These are phyloP conservation scores for Plagodis pulveraria DNA, from an alignment of 2,888 invertebrate species.

Conservation along the genomic window DNA sequence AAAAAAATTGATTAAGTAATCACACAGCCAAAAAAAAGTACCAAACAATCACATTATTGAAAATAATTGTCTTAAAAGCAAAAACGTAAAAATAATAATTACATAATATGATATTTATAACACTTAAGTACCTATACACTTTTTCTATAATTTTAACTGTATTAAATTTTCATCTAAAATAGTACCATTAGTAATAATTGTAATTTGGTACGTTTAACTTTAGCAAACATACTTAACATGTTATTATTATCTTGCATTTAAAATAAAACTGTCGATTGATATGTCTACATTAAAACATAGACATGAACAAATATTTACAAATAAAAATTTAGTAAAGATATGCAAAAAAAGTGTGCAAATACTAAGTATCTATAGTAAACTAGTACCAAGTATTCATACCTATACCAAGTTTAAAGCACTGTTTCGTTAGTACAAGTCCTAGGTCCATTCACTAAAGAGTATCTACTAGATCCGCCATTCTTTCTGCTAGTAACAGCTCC, in stretches of 20 bases:
- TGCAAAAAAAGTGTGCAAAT: neutral
- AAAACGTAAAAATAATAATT: conserved; percentile 18
- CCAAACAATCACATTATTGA: conserved; percentile 36
- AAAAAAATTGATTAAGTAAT: conserved; percentile 54
- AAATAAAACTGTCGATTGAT: conserved; percentile 36
- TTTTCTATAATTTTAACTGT: conserved; percentile 4
- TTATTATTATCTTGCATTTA: neutral
- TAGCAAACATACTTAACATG: neutral
- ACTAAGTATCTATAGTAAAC: conserved; percentile 16
- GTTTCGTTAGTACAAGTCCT: conserved; percentile 94
- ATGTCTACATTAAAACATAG: conserved; percentile 48
- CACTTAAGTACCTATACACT: neutral
- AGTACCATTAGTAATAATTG: conserved; percentile 6
- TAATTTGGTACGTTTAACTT: conserved; percentile 21
- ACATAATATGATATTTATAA: neutral
- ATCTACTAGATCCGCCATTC: conserved; percentile 90
- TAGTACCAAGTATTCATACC: conserved; percentile 41
- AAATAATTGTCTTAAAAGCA: conserved; percentile 31
- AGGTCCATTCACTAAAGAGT: conserved; percentile 93
- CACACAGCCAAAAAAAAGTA: conserved; percentile 68
- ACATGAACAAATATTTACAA: conserved; percentile 43
- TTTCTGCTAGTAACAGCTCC: conserved; percentile 86
- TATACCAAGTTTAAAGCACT: conserved; percentile 83
- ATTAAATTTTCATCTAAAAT: conserved; percentile 18
- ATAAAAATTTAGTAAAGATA: conserved; percentile 7